A percentile compares a stretch with the other conserved stretches of the same genome.
These are phyloP conservation scores for Selenia dentaria DNA, from an alignment of 2,888 invertebrate genomes.

Conservation along the genomic window DNA sequence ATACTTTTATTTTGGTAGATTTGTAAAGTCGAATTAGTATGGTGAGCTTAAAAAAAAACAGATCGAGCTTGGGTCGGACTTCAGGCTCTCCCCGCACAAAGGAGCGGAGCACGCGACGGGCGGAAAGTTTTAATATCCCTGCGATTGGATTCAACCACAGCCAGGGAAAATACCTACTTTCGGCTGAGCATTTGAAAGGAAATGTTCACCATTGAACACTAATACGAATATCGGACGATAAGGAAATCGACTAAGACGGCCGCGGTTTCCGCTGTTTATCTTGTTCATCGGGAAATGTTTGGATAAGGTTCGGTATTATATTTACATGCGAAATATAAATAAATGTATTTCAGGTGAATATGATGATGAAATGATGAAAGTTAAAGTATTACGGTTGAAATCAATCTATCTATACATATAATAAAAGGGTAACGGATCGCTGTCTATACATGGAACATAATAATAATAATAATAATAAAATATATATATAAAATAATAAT, in stretches of 20 bases:
- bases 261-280: slow-evolving; percentile 39
- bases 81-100: slow-evolving; percentile 61
- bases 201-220: slow-evolving; percentile 54
- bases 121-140: slow-evolving; percentile 82
- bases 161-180: slow-evolving; percentile 48
- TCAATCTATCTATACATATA: too few relatives aligned
- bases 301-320: slow-evolving; percentile 9
- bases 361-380: too few relatives aligned
- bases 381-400: too few relatives aligned
- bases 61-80: slow-evolving; percentile 46
- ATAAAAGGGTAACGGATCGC: too few relatives aligned
- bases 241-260: slow-evolving; percentile 59
- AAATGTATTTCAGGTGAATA: too few relatives aligned
- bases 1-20: slow-evolving; percentile 34
- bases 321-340: not conserved
- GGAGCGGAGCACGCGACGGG: slow-evolving; percentile 60
- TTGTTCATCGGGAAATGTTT: slow-evolving; percentile 31
- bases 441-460: too few relatives aligned
- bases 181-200: slow-evolving; percentile 28
- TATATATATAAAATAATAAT: too few relatives aligned
- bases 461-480: too few relatives aligned
- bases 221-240: slow-evolving; percentile 68
- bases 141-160: slow-evolving; percentile 77
- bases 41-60: slow-evolving; percentile 55
- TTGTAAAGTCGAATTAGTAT: slow-evolving; percentile 52